A percentile compares a stretch with the other conserved stretches of the same genome.
These are phyloP conservation scores for Thaumetopoea pityocampa DNA, from an alignment of 1,140 invertebrate species.

Conservation along the genomic window DNA sequence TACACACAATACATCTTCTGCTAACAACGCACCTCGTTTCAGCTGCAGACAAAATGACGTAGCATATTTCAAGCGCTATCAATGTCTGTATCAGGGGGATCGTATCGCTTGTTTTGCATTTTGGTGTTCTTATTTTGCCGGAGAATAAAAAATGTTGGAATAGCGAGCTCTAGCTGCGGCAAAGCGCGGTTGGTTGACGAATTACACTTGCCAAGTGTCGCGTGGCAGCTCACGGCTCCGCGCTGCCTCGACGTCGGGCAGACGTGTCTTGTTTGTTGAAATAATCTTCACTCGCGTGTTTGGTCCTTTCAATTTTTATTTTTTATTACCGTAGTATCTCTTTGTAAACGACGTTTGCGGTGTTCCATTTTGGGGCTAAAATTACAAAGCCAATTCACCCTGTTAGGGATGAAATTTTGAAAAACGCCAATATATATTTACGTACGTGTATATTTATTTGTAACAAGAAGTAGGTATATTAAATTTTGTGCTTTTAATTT, in stretches of 20 bases:
- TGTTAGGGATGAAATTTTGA: no score
- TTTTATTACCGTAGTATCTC: no score
- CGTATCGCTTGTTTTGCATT: conserved; percentile 29
- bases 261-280: conserved; percentile 20
- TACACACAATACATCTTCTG: conserved; percentile 27
- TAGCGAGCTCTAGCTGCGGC: conserved; percentile 16
- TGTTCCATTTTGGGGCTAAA: no score
- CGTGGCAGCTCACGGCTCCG: conserved; percentile 8
- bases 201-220: conserved; percentile 22
- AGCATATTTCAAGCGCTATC: conserved; percentile 30
- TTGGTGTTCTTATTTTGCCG: conserved; percentile 21
- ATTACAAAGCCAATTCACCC: no score
- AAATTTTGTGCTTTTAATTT: no score
- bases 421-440: no score
- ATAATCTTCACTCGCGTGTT: no score
- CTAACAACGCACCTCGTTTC: conserved; percentile 25
- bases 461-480: no score
- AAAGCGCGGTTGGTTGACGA: conserved; percentile 27
- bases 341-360: no score
- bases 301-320: no score
- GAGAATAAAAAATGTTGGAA: conserved; percentile 23
- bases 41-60: conserved; percentile 31
- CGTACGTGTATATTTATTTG: no score
- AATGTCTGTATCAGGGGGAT: conserved; percentile 32
- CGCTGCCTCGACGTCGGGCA: conserved; percentile 25